Evolutionary conservation across 2,113 vertebrate species (phyloP), one percentile per base, ranked within the genome.

Genomic region (Bucco capensis): DNA sequence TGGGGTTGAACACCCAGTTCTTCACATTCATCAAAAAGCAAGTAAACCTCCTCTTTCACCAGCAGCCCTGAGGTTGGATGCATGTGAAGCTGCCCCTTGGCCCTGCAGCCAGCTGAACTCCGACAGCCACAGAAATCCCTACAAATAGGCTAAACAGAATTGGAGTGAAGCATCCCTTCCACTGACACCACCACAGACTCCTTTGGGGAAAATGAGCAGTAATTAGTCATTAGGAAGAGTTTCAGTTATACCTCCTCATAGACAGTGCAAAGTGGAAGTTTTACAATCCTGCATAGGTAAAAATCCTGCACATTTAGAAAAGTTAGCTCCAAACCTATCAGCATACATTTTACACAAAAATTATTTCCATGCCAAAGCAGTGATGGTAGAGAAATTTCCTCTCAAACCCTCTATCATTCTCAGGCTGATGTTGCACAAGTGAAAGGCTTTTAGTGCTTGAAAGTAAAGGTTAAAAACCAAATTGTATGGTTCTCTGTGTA

Each of bases 191-290:
- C 28, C 4, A 30, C 28, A 3, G 25, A 37, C 7, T 33, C 30
- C 44, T 28, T 6, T 18, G 0, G 3, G 35, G 18, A 72, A 46
- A 56, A 0, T 1, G n/a, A 46, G 44, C 18, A n/a, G 19, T 25
- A 25, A 73, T n/a, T 7, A 31, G 19, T 38, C 24, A 57, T 25
- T 4, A 73, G 11, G n/a, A 69, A 30, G 30, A 74, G 28, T 38
- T 80, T n/a, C 73, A 70, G 44, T 31, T 62, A 4, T 0, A 33
- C n/a, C 33, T 74, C 60, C 42, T 83, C 65, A 44, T 0, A 30
- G 15, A 15, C 64, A 49, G 73, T 3, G 28, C 40, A 44, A 57
- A 69, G 37, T 4, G 6, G 30, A 54, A 56, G 30, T 46, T 27
- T 2, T 3, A 35, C 35, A 30, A 37, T 13, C 37, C 38, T 40